Evolutionary conservation across 2,888 invertebrate species (phyloP), one percentile per base, ranked within the genome.

Genomic region (Drosophila testacea): DNA sequence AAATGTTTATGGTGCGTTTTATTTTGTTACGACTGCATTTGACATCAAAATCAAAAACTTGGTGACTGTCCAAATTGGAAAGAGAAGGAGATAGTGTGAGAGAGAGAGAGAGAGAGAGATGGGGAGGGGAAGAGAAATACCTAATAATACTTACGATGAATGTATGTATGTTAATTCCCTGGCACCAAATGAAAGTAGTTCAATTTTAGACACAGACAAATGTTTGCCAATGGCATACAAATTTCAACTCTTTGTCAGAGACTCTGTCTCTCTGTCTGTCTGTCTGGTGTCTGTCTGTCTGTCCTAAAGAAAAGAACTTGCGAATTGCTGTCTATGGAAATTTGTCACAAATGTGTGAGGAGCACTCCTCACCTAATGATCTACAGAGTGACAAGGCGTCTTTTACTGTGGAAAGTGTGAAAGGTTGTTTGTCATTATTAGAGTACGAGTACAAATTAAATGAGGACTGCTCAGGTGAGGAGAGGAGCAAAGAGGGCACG

Each of bases 141-240:
- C 27, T 38, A 44, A 55, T 36, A 46, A 57, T 47, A 52, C 47
- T 56, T 73, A 46, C 30, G 47, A 61, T 38, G 38, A 50, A 62
- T 60, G 38, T 83, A 83, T 86, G 86, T 86, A 78, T 88, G 88
- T 83, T 74, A 77, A 85, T 85, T 61, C 85, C 51, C 51, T 56
- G 55, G n/a, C 48, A 38, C 60, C 48, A 57, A 77, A 85, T 44
- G 84, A 84, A 84, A 88, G 83, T 87, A 89, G 83, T 87, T 81
- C 89, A 88, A 70, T 73, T 84, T 77, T 66, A 46, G 73, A 67
- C 70, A 69, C 36, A 57, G 59, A 48, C 68, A 69, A 72, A 70
- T 77, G 70, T 57, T 79, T 85, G 80, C 66, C 70, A 71, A 54
- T 83, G 83, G 89, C 83, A 83, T 88, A 88, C 83, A 83, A 83